Base-by-base conservation (phyloP, 2,797 vertebrate genomes). In the Myiothlypis chrysogaster region DNA sequence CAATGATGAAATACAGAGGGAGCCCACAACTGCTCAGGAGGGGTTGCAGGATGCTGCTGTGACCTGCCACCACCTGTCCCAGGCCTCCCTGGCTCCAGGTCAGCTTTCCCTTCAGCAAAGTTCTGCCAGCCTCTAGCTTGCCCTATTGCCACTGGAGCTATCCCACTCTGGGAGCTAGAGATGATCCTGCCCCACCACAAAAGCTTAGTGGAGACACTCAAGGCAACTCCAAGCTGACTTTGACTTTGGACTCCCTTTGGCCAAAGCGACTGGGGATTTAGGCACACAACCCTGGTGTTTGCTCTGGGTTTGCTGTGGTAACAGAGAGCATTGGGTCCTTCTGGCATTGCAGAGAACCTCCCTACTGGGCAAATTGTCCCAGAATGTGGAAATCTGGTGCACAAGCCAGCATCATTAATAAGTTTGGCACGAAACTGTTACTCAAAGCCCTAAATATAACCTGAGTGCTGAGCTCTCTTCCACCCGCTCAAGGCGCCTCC, bases 361-460 rank as follows among this genome's bases (percentile, higher is more conserved):
- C 65, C 71, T 63, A 9, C 47, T 23, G 39, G 65, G 61, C 71
- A 72, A 49, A 83, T 28, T 76, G 91, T 79, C 87, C 86, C 72
- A 84, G 78, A 95, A 94, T 41, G 81, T 96, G 92, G 72, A 87
- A 82, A 91, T 75, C 87, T 89, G 82, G 65, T 87, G 87, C 93
- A 91, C 28, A 94, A 96, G 93, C 78, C 78, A 92, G 41, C 68
- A 85, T 91, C 86, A 84, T 93, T 97, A 97, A 89, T 95, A 91
- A 89, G 60, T 92, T 90, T 95, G 94, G 94, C 94, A 95, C 0
- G 2, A 94, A 96, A 76, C 63, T 84, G 93, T 90, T 93, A 80
- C 92, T 91, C 83, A 93, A 87, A 93, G 65, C 85, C 90, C 96
- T 97, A 97, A 97, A 96, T 97, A 97, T 96, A 97, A 97, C 90